Evolutionary conservation across 2,797 vertebrate species (phyloP).

Genomic region (Loris lydekkerianus): DNA sequence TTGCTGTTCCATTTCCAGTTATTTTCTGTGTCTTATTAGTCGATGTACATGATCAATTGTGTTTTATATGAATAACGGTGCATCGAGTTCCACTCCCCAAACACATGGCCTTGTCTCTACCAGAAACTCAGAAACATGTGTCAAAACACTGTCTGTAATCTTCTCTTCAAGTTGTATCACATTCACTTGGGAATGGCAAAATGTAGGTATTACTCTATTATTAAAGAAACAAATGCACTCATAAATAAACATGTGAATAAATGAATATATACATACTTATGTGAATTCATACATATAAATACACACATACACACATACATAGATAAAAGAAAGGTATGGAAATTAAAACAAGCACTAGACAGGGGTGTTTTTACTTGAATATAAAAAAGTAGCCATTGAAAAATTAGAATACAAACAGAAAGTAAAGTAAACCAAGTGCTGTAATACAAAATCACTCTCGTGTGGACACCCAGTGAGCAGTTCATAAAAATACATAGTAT

Average conservation of each 20-base stretch:
- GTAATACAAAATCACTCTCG: not conserved
- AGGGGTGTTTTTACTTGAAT: not conserved
- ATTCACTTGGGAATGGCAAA: constrained; percentile 20
- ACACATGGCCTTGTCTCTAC: not conserved
- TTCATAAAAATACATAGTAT: not conserved
- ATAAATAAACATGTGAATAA: constrained; percentile 65
- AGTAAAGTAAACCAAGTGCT: not conserved
- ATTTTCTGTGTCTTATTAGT: not conserved
- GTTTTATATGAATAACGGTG: not conserved
- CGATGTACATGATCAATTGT: not conserved
- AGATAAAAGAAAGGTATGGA: not conserved
- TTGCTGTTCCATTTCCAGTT: not conserved
- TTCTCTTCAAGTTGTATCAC: not conserved
- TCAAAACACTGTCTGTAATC: not conserved
- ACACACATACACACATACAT: not conserved
- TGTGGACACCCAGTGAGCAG: not conserved
- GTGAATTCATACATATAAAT: not conserved
- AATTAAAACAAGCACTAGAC: constrained; percentile 6
- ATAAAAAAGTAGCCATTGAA: not conserved
- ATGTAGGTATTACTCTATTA: not conserved
- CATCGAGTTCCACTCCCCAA: not conserved
- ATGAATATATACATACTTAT: constrained; percentile 6
- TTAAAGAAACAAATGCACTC: not conserved
- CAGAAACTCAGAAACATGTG: not conserved
- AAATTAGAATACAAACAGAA: not conserved